These are phyloP conservation scores for Sphaeramia orbicularis DNA, from an alignment of 2,797 vertebrate genomes.

Conservation along the genomic window DNA sequence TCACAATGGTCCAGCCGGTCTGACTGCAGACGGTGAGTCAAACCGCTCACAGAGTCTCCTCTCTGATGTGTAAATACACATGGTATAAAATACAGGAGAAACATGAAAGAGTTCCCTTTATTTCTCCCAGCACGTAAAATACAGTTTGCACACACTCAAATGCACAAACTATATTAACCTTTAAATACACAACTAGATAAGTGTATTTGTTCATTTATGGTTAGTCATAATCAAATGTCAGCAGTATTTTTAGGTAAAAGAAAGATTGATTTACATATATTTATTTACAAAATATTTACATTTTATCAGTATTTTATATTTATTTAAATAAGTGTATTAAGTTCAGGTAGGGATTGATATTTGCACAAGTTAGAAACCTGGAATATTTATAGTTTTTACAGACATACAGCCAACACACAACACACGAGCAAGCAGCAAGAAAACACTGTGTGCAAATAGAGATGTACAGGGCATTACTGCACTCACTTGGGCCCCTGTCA, in stretches of 20 bases:
- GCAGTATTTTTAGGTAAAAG: too few relatives aligned
- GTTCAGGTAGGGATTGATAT: background rate
- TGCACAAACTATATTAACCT: background rate
- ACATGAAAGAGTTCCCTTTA: slow-evolving; percentile 38
- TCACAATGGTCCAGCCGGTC: slow-evolving; percentile 54
- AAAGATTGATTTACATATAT: slow-evolving; percentile 11
- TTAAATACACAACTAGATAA: too few relatives aligned
- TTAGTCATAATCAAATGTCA: too few relatives aligned
- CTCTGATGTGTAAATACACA: slow-evolving; percentile 48
- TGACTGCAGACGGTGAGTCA: slow-evolving; percentile 47
- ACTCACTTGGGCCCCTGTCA: slow-evolving; percentile 81
- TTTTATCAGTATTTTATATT: background rate
- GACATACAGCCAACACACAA: slow-evolving; percentile 23
- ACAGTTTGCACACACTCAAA: background rate
- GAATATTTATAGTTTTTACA: slow-evolving; percentile 21
- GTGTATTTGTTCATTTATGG: too few relatives aligned
- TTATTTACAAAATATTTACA: slow-evolving; percentile 20
- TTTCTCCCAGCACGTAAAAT: slow-evolving; percentile 20
- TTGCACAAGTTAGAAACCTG: background rate
- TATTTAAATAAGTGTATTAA: background rate
- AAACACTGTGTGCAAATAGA: slow-evolving; percentile 74
- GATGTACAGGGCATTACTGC: slow-evolving; percentile 79
- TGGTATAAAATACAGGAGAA: slow-evolving; percentile 24
- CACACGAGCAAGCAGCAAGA: slow-evolving; percentile 43
- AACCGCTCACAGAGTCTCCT: slow-evolving; percentile 23